Conservation (phyloP, 2,888 invertebrate species). For the Celastrina argiolus region DNA sequence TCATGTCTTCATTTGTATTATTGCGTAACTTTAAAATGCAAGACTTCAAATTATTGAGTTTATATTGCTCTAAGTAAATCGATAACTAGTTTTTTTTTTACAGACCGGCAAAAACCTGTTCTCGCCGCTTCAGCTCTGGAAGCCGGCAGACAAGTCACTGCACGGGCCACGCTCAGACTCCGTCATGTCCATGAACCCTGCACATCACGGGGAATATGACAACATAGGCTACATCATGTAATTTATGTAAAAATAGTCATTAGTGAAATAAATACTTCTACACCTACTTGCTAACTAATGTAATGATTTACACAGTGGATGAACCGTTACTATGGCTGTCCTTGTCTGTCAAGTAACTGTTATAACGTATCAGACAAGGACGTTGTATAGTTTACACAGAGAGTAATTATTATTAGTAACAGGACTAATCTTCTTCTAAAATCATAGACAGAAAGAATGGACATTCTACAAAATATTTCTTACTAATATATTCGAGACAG, state of each 20-base stretch:
- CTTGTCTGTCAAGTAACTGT: no score
- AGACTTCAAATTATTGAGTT: background rate
- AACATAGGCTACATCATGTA: slow-evolving; percentile 30
- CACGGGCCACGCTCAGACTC: slow-evolving; percentile 22
- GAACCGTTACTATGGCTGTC: no score
- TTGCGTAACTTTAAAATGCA: background rate
- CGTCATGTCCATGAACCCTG: slow-evolving; percentile 36
- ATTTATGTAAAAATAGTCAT: background rate
- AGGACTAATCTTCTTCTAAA: no score
- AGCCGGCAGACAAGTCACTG: slow-evolving; percentile 48
- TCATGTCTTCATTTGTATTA: no score
- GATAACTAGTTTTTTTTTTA: background rate
- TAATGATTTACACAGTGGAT: no score
- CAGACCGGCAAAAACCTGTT: slow-evolving; percentile 75
- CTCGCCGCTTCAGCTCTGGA: slow-evolving; percentile 71
- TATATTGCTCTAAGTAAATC: background rate
- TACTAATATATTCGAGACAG: no score
- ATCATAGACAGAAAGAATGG: no score
- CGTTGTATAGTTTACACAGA: no score
- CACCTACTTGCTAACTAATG: no score
- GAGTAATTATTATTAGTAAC: no score
- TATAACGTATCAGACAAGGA: no score
- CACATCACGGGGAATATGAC: slow-evolving; percentile 43
- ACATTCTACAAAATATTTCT: no score
- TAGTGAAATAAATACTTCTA: background rate